Evolutionary conservation across 2,888 invertebrate genomes (phyloP).

Genomic region (Ectropis crepuscularia): DNA sequence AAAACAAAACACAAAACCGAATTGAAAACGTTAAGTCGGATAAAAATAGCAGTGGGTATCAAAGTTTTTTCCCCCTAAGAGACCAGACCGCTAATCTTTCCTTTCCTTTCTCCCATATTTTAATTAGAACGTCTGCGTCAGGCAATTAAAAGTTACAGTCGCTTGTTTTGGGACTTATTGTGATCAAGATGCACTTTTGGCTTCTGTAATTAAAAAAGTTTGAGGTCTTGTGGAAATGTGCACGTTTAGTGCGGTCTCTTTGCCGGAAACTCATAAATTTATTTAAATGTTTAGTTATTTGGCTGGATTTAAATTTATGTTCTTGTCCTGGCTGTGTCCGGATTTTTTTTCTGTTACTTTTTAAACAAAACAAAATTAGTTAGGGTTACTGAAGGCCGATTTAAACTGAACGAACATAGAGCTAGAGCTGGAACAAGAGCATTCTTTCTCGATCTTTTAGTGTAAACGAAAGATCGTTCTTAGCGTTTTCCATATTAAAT

Average conservation of each 20-base stretch:
- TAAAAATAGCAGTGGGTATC: not conserved
- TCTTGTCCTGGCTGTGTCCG: no score
- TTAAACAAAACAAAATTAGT: no score
- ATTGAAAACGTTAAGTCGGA: no score
- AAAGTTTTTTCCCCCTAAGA: not conserved
- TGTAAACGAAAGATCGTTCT: no score
- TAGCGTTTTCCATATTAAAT: no score
- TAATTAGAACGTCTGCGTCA: slow-evolving; percentile 65
- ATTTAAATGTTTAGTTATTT: not conserved
- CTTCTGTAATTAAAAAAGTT: slow-evolving; percentile 50
- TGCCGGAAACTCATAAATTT: slow-evolving; percentile 11
- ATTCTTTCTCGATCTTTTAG: no score
- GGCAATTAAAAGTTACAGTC: slow-evolving; percentile 74
- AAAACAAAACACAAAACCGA: no score
- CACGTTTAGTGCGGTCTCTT: slow-evolving; percentile 37
- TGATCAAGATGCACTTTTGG: slow-evolving; percentile 62
- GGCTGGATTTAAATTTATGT: no score
- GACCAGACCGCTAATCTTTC: slow-evolving; percentile 66
- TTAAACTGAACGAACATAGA: no score
- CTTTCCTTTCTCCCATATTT: slow-evolving; percentile 71
- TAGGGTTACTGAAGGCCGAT: no score
- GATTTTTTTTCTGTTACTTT: no score
- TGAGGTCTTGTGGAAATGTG: slow-evolving; percentile 19
- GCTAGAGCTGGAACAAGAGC: no score
- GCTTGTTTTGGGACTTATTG: slow-evolving; percentile 71